phyloP scores from a whole-genome alignment of 2,113 vertebrate genomes.

The Hemicordylus capensis region DNA sequence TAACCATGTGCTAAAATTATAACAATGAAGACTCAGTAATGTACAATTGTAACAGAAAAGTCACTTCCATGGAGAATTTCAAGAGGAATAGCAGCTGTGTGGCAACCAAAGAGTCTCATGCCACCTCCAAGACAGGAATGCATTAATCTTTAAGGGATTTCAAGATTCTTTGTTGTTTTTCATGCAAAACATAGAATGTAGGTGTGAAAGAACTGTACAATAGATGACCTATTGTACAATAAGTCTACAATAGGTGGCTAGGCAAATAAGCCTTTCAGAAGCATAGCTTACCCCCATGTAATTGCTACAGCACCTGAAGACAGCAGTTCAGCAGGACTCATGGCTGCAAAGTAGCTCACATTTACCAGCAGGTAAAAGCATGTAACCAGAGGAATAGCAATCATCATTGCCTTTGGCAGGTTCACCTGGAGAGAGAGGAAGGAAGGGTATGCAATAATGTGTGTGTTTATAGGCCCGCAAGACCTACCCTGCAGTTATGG shows the following conservation, averaged over 20 bases:
- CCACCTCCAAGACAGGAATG: too few species aligned
- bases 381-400: constrained; percentile 87
- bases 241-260: neutral
- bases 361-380: constrained; percentile 88
- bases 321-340: constrained; percentile 85
- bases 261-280: neutral
- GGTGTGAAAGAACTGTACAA: neutral
- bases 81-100: too few species aligned
- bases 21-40: too few species aligned
- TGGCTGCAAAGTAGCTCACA: constrained; percentile 87
- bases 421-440: constrained; percentile 77
- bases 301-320: constrained; percentile 84
- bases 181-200: neutral
- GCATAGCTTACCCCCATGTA: constrained; percentile 85
- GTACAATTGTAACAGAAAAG: neutral
- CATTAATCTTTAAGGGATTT: too few species aligned
- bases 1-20: neutral
- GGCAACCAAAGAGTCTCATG: too few species aligned
- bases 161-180: too few species aligned
- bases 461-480: too few species aligned
- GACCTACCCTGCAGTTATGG: too few species aligned
- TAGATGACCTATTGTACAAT: too few species aligned
- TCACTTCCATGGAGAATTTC: neutral
- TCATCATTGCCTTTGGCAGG: constrained; percentile 84
- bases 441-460: neutral